Percentiles rank a stretch among this genome's conserved stretches.
Conservation (phyloP, 2,113 vertebrate species). For the Leucosticte australis region DNA sequence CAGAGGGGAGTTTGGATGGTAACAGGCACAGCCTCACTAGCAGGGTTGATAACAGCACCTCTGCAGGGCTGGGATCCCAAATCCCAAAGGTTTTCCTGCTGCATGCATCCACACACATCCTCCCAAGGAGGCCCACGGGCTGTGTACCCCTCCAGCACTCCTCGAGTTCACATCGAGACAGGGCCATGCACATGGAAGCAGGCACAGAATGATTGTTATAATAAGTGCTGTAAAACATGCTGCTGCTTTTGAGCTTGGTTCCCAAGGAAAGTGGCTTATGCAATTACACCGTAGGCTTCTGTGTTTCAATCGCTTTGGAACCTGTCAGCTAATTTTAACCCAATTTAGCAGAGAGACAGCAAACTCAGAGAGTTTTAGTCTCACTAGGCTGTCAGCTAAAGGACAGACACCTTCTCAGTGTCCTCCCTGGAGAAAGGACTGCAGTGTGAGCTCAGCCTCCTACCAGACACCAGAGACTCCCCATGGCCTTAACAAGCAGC, state of each 20-base stretch:
- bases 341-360: neutral
- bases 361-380: neutral
- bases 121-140: neutral
- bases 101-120: neutral
- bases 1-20: neutral
- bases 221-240: neutral
- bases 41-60: neutral
- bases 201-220: neutral
- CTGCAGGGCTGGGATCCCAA: neutral
- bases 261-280: slow-evolving; percentile 27
- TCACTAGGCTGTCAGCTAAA: slow-evolving; percentile 30
- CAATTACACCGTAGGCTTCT: slow-evolving; percentile 10
- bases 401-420: slow-evolving; percentile 1
- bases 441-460: neutral
- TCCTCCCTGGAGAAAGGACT: neutral
- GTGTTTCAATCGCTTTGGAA: neutral
- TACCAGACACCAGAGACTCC: neutral
- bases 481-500: neutral
- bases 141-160: neutral
- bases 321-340: slow-evolving; percentile 58
- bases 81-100: neutral
- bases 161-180: neutral
- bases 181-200: neutral
- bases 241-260: neutral
- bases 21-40: neutral